phyloP scores from a whole-genome alignment of 2,113 vertebrate species.

The Meriones unguiculatus region DNA sequence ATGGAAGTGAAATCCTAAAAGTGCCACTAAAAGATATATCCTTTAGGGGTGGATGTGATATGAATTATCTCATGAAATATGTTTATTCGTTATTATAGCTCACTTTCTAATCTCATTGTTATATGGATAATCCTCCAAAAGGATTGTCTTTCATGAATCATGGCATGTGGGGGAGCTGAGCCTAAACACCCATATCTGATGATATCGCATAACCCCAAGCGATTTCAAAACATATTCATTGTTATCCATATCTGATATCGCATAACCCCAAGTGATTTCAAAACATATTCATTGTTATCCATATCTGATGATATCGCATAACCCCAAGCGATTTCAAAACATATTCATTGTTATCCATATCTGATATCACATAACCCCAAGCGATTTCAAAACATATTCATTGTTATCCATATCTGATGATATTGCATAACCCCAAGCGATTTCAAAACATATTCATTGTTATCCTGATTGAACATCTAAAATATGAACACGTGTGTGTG shows the following conservation, averaged over 20 bases:
- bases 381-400: too few species aligned
- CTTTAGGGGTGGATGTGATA: rapidly evolving
- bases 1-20: background rate
- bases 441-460: too few species aligned
- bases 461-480: background rate
- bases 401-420: background rate
- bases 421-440: background rate
- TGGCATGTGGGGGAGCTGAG: too few species aligned
- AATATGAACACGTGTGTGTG: background rate
- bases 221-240: too few species aligned
- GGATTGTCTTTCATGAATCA: too few species aligned
- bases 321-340: too few species aligned
- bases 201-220: background rate
- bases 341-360: too few species aligned
- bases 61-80: background rate
- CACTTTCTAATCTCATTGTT: background rate
- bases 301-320: background rate
- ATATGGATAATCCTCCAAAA: background rate
- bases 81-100: background rate
- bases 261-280: too few species aligned
- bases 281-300: too few species aligned
- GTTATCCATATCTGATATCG: background rate
- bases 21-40: background rate
- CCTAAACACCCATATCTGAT: background rate
- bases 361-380: background rate